Percentiles rank a stretch among this genome's conserved stretches.
Conservation (phyloP, 2,113 vertebrate genomes). For the Collichthys lucidus region DNA sequence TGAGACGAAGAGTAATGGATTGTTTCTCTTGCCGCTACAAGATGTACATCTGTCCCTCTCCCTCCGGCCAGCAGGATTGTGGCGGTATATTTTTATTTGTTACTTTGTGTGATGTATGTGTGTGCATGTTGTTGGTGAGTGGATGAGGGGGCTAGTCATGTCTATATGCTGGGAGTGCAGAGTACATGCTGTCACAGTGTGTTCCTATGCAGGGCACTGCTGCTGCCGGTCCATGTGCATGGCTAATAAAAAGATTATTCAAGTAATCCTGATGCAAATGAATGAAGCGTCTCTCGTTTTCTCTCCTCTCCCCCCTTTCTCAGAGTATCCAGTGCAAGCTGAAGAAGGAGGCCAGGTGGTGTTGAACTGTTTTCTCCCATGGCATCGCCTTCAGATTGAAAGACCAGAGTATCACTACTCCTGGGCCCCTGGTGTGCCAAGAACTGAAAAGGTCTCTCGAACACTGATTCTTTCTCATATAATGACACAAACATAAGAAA, state of each 20-base stretch:
- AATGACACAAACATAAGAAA: neutral
- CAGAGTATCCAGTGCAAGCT: slow-evolving; percentile 70
- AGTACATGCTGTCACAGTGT: slow-evolving; percentile 55
- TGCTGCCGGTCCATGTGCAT: slow-evolving; percentile 54
- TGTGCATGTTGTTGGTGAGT: neutral
- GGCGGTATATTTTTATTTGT: slow-evolving; percentile 69
- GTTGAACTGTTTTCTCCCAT: slow-evolving; percentile 80
- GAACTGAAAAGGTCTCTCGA: slow-evolving; percentile 55
- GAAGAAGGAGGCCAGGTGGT: slow-evolving; percentile 76
- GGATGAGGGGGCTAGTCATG: neutral
- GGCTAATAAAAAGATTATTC: slow-evolving; percentile 65
- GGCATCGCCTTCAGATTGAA: slow-evolving; percentile 77
- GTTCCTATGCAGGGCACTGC: slow-evolving; percentile 22
- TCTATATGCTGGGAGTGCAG: slow-evolving; percentile 8
- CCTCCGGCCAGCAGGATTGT: slow-evolving; percentile 67
- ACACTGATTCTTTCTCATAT: neutral
- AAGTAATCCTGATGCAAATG: slow-evolving; percentile 61
- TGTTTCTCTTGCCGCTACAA: slow-evolving; percentile 76
- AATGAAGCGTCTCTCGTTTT: slow-evolving; percentile 29
- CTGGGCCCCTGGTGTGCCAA: slow-evolving; percentile 57
- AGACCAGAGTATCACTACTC: slow-evolving; percentile 76
- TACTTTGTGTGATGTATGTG: neutral
- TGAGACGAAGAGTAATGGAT: slow-evolving; percentile 80
- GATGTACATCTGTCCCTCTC: slow-evolving; percentile 70
- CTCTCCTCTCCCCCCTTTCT: slow-evolving; percentile 3